Percentiles rank a stretch among this genome's conserved stretches.
phyloP scores from a whole-genome alignment of 2,113 vertebrate species.

The Ailurus styani region DNA sequence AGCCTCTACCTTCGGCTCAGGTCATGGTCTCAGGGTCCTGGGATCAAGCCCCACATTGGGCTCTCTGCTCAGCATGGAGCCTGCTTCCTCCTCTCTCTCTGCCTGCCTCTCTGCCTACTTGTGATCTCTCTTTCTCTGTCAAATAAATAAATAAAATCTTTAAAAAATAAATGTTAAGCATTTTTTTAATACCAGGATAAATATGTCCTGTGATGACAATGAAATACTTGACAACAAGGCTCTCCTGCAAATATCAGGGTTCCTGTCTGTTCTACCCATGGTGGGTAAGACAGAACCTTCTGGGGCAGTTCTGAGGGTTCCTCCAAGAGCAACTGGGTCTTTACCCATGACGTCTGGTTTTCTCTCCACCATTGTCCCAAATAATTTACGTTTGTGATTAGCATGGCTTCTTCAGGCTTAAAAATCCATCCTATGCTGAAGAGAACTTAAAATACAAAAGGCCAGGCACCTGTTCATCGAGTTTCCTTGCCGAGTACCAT shows the following conservation, averaged over 20 bases:
- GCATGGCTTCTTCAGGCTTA: slow-evolving; percentile 11
- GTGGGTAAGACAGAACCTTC: neutral
- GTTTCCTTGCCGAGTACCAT: neutral
- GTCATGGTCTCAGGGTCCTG: no score
- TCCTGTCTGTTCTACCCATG: neutral
- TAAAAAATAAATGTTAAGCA: neutral
- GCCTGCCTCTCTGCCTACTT: no score
- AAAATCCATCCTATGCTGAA: neutral
- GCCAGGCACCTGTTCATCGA: neutral
- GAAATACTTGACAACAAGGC: neutral
- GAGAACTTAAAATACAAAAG: slow-evolving; percentile 9
- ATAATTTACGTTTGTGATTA: neutral
- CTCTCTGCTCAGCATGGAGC: no score
- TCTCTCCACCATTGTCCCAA: neutral
- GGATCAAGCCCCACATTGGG: no score
- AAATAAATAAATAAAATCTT: no score
- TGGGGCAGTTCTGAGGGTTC: neutral
- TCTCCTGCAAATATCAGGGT: neutral
- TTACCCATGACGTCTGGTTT: neutral
- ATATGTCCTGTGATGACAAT: neutral
- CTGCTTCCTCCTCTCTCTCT: no score
- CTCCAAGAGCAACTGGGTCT: neutral
- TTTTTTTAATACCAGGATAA: neutral
- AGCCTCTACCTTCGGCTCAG: no score
- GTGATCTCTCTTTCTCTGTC: no score